Evolutionary conservation across 2,113 vertebrate genomes (phyloP).

Genomic region (Labeo catla): DNA sequence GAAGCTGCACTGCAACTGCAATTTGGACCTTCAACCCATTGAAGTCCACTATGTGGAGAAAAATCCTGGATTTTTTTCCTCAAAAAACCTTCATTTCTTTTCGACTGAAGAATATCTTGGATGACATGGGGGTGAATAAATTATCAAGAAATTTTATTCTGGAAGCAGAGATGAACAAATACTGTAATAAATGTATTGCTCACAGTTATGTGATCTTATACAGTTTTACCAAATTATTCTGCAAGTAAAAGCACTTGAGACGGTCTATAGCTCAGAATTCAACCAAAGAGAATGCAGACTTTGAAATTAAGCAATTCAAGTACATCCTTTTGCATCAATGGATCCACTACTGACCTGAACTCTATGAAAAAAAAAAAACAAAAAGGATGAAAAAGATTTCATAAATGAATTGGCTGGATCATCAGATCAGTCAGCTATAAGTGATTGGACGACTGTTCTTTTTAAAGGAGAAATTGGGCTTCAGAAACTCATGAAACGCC

Average conservation of each 20-base stretch:
- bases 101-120: too few species aligned
- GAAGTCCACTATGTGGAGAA: too few species aligned
- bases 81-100: too few species aligned
- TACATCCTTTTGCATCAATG: background rate
- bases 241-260: background rate
- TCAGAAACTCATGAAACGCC: constrained; percentile 26
- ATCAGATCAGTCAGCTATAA: constrained; percentile 33
- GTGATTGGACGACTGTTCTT: constrained; percentile 7
- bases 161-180: too few species aligned
- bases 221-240: background rate
- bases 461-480: constrained; percentile 21
- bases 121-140: too few species aligned
- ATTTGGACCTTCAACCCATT: too few species aligned
- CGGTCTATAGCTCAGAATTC: background rate
- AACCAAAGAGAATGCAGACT: background rate
- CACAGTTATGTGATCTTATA: background rate
- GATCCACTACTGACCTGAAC: background rate
- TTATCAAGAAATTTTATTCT: too few species aligned
- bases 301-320: background rate
- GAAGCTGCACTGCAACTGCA: too few species aligned
- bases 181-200: background rate
- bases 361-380: background rate
- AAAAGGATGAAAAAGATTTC: background rate
- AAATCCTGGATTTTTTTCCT: too few species aligned
- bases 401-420: background rate